Evolutionary conservation across 2,888 invertebrate genomes (phyloP), one percentile per base, ranked within the genome.

Genomic region (Calliopum simillimum): DNA sequence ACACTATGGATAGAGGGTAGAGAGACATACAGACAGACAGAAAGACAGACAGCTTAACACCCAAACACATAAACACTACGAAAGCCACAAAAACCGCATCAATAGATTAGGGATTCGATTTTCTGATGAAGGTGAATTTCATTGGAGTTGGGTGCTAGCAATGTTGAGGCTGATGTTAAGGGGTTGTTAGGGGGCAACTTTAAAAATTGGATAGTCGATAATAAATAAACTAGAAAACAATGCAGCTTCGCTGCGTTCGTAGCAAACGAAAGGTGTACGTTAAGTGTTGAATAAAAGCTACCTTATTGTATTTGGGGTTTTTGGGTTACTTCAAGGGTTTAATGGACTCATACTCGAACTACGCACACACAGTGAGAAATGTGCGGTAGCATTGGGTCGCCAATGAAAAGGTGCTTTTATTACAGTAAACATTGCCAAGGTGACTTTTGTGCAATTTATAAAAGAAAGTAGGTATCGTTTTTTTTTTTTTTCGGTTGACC

Each of bases 101-200:
- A 71, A 76, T 74, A 73, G 74, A 76, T 76, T 75, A 72, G 68
- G 71, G 71, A 47, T 74, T 73, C 72, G 74, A 75, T 74, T 74
- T 71, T 58, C 68, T 49, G 65, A 55, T 23, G 55, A 53, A 21
- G 65, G 55, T 44, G 23, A 46, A 19, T 8, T 21, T 14, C 12
- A 23, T 23, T 13, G 14, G 12, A 55, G 19, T 21, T 55, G 13
- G 16, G 43, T 41, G 41, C 23, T 8, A 41, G 43, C 41, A 41
- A 41, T 59, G 12, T 14, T 12, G 19, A 19, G 43, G 43, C 41
- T 19, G 19, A 43, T 41, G 59, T n/a, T 6, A 2, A n/a, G n/a
- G n/a, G n/a, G n/a, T n/a, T n/a, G n/a, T n/a, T n/a, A n/a, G n/a
- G n/a, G 41, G 12, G 19, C n/a, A n/a, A 59, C 33, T 59, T 33